Base-by-base conservation (phyloP, 2,113 vertebrate genomes). In the Hydrochoerus hydrochaeris region DNA sequence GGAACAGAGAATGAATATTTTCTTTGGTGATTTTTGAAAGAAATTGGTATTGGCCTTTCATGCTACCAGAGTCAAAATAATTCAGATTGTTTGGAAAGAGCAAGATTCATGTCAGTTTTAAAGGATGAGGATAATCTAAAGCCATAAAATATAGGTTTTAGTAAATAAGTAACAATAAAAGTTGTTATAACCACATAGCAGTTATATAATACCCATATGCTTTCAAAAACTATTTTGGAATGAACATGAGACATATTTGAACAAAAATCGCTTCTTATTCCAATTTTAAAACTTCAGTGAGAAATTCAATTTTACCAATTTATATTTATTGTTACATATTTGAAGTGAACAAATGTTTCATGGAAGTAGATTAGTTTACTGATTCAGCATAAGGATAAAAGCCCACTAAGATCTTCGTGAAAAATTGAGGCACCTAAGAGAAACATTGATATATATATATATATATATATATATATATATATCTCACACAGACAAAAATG, bases 111-210 rank as follows among this genome's bases (percentile, higher is more conserved):
- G 52, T 85, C 86, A 94, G n/a, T 30, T 75, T 91, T 90, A 91
- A 92, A 85, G 63, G 58, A 65, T 62, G 78, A 92, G 80, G 85
- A 73, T 80, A 22, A 81, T 58, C 54, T 90, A 63, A 90, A 58
- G 32, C 49, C 46, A 93, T 88, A 96, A 94, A 87, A 44, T 92
- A 41, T 82, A 77, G 9, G 35, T 85, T 96, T 94, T 49, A 89
- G 85, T 95, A 94, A 95, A 94, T 80, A 95, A 97, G 44, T 67
- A 90, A 85, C 30, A 96, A 87, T 46, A 95, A 84, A 90, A 54
- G 17, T 90, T 12, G 44, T 67, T 44, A 67, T 83, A 94, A 95
- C 81, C 20, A 80, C 3, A 85, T 16, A 20, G 69, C 71, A 69
- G 69, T 97, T 95, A 91, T 78, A 91, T 96, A 95, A 91, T 97